phyloP scores from a whole-genome alignment of 2,888 invertebrate species.

The Lasioglossum vierecki region DNA sequence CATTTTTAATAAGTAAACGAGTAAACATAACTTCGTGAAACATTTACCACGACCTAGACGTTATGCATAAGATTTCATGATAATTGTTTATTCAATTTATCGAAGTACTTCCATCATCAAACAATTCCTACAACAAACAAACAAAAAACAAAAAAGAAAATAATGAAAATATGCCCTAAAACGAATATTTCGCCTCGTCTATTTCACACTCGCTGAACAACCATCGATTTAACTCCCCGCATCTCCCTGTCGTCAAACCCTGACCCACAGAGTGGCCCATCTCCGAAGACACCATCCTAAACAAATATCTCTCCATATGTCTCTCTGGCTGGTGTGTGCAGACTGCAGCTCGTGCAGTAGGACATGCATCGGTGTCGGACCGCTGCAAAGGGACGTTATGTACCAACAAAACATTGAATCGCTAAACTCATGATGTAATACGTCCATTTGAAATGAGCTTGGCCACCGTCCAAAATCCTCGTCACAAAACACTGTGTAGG shows the following conservation, averaged over 20 bases:
- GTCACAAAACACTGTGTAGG: conserved; percentile 79
- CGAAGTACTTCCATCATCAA: too few species aligned
- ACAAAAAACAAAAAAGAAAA: too few species aligned
- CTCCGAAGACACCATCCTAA: conserved; percentile 32
- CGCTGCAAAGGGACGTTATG: conserved; percentile 62
- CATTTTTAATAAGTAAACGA: background rate
- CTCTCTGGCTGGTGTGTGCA: conserved; percentile 5
- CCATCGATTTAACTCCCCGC: background rate
- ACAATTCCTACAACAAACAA: too few species aligned
- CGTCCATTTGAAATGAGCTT: conserved; percentile 82
- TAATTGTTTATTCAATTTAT: too few species aligned
- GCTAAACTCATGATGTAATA: conserved; percentile 82
- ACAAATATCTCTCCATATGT: conserved; percentile 24
- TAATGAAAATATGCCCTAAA: background rate
- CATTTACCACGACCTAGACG: background rate
- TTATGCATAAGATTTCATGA: too few species aligned
- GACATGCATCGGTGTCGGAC: conserved; percentile 25
- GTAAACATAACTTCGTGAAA: background rate
- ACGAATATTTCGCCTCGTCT: too few species aligned
- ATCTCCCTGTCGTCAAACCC: background rate
- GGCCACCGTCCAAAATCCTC: conserved; percentile 79
- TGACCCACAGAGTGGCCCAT: background rate
- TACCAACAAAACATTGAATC: conserved; percentile 81
- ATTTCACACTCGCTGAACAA: background rate
- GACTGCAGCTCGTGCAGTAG: conserved; percentile 2